A percentile compares a stretch with the other conserved stretches of the same genome.
phyloP scores from a whole-genome alignment of 92 coral and sea anemone species.

The Metridium senile region DNA sequence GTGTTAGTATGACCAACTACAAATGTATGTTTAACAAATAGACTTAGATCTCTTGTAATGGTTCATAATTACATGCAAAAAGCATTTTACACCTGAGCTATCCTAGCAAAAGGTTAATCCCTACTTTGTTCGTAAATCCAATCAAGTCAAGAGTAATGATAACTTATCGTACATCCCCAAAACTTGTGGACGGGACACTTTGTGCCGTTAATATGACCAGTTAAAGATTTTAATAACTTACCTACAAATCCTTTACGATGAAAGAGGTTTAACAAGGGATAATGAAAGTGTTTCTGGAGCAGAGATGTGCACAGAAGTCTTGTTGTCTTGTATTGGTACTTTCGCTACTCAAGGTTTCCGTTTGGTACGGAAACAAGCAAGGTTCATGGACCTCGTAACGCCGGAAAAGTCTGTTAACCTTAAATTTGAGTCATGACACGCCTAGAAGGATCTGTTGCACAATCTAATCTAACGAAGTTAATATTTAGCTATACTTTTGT shows the following conservation, averaged over 20 bases:
- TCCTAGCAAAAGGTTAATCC: conserved; percentile 53
- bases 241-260: not conserved
- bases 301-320: not conserved
- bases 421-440: conserved; percentile 28
- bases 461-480: conserved; percentile 14
- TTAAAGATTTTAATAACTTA: not conserved
- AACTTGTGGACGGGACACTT: conserved; percentile 9
- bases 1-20: no score
- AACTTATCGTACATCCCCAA: not conserved
- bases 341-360: conserved; percentile 34
- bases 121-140: conserved; percentile 39
- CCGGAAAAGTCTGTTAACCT: conserved; percentile 53
- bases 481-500: not conserved
- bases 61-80: conserved; percentile 33
- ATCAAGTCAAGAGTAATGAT: conserved; percentile 37
- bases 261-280: not conserved
- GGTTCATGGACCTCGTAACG: conserved; percentile 19
- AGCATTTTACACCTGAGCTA: conserved; percentile 40
- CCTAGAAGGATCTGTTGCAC: conserved; percentile 10
- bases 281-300: not conserved
- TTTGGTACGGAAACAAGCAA: conserved; percentile 25
- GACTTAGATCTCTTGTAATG: conserved; percentile 17
- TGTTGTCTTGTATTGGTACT: conserved; percentile 16
- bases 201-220: not conserved
- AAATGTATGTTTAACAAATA: conserved; percentile 21